These are phyloP conservation scores for Rhagonycha fulva DNA, from an alignment of 2,888 invertebrate genomes.

Conservation along the genomic window DNA sequence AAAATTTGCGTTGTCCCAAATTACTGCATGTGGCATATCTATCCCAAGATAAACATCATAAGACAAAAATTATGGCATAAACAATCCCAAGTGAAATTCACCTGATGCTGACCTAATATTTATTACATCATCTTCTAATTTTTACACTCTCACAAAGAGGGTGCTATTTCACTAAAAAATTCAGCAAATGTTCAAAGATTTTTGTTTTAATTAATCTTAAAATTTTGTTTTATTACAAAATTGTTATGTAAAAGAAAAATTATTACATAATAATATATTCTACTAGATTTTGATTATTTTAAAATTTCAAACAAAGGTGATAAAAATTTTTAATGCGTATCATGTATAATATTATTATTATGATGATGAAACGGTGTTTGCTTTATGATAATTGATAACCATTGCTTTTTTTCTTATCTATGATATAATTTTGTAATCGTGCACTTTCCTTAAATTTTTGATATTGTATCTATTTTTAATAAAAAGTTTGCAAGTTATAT, in stretches of 20 bases:
- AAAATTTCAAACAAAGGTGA: not conserved
- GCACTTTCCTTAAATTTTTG: not conserved
- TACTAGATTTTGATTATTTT: not conserved
- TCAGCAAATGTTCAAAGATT: no score
- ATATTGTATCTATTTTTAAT: not conserved
- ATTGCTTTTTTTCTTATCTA: not conserved
- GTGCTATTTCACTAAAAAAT: no score
- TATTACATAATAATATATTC: no score
- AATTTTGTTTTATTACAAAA: not conserved
- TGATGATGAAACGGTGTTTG: not conserved
- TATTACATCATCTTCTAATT: no score
- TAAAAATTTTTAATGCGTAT: not conserved
- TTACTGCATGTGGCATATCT: no score
- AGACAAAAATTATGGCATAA: no score
- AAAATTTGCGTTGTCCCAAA: no score
- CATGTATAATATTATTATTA: not conserved
- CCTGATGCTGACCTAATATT: no score
- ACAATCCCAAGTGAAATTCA: no score
- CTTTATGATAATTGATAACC: not conserved
- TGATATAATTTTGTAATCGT: not conserved
- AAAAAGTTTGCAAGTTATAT: not conserved
- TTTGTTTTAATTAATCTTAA: not conserved
- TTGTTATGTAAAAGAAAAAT: not conserved
- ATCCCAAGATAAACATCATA: no score
- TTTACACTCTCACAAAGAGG: no score